Evolutionary conservation across 2,113 vertebrate species (phyloP).

Genomic region (Nycticebus coucang): DNA sequence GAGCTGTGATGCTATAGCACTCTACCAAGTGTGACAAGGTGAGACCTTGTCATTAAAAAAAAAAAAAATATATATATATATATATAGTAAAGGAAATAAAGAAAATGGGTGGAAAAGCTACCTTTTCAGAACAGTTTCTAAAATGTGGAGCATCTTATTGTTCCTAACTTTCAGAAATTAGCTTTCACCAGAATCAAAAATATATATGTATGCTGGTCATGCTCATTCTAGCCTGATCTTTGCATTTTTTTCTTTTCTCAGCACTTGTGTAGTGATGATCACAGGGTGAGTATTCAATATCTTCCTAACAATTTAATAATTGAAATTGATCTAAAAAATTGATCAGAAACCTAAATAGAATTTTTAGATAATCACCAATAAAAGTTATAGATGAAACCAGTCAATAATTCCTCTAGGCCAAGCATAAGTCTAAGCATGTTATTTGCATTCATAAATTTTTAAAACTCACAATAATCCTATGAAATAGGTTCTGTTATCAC

Average conservation of each 20-base stretch:
- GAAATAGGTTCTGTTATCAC: neutral
- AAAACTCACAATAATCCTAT: neutral
- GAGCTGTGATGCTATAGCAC: too few relatives aligned
- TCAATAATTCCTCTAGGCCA: neutral
- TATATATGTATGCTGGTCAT: neutral
- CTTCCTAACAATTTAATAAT: neutral
- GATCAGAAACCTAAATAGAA: neutral
- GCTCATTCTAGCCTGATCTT: neutral
- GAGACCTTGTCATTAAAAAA: too few relatives aligned
- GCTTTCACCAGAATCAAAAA: neutral
- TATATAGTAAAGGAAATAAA: neutral
- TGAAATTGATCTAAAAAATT: neutral
- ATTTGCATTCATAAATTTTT: neutral
- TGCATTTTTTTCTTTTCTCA: neutral
- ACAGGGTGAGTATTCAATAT: neutral
- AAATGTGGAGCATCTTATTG: neutral
- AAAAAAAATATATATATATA: too few relatives aligned
- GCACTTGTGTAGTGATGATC: neutral
- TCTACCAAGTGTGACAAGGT: too few relatives aligned
- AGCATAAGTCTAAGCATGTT: neutral
- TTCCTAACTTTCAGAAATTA: neutral
- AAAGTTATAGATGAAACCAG: neutral
- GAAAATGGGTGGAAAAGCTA: neutral
- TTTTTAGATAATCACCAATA: constrained; percentile 31
- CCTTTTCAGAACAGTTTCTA: neutral